phyloP scores from a whole-genome alignment of 2,113 vertebrate species.

The Pholis gunnellus region DNA sequence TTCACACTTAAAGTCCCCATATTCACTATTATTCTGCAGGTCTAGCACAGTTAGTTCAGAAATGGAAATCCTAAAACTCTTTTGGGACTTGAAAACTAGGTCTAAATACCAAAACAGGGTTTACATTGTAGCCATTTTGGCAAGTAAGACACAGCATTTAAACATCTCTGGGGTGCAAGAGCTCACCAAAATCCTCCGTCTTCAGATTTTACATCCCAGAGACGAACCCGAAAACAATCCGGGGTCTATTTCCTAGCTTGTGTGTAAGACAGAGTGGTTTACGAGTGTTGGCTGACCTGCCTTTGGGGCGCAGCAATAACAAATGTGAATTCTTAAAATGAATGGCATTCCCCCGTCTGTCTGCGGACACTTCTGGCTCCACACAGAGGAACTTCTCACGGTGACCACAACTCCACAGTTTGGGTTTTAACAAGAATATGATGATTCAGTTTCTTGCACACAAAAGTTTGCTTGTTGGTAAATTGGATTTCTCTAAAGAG shows the following conservation, averaged over 20 bases:
- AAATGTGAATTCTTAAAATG: constrained; percentile 64
- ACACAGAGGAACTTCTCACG: constrained; percentile 17
- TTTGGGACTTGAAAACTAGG: constrained; percentile 13
- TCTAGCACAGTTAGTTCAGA: neutral
- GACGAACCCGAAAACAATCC: neutral
- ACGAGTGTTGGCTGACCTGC: constrained; percentile 1
- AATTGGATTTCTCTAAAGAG: neutral
- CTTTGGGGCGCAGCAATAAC: constrained; percentile 35
- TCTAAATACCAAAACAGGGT: neutral
- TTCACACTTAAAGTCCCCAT: too few relatives aligned
- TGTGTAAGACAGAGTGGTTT: constrained; percentile 6
- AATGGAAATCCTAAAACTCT: constrained; percentile 3
- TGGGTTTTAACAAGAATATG: constrained; percentile 7
- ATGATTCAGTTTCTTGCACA: neutral
- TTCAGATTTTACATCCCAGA: constrained; percentile 21
- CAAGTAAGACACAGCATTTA: neutral
- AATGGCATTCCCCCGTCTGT: constrained; percentile 39
- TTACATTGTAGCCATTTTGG: neutral
- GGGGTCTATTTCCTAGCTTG: neutral
- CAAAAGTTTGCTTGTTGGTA: neutral
- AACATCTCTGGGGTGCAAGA: neutral
- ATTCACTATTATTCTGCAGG: neutral
- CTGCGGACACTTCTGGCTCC: neutral
- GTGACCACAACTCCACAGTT: neutral
- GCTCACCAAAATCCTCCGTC: neutral